phyloP scores from a whole-genome alignment of 2,888 invertebrate species.

The Callyntrura guangdongensis region DNA sequence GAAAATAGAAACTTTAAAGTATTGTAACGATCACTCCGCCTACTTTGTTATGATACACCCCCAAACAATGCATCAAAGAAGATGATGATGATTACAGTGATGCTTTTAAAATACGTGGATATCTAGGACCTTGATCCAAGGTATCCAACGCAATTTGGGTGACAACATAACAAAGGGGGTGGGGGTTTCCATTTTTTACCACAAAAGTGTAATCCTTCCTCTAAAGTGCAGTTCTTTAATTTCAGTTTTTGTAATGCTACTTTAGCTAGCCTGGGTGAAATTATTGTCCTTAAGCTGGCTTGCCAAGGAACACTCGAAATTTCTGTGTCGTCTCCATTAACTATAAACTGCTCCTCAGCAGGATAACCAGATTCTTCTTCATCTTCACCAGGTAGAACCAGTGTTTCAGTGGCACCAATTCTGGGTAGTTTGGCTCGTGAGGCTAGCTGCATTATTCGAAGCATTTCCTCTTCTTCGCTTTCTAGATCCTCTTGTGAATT shows the following conservation, averaged over 20 bases:
- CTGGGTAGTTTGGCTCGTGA: background rate
- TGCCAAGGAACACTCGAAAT: slow-evolving; percentile 78
- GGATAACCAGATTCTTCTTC: background rate
- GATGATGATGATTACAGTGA: too few relatives aligned
- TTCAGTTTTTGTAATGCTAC: background rate
- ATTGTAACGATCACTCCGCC: too few relatives aligned
- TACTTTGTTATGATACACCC: too few relatives aligned
- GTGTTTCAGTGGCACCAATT: background rate
- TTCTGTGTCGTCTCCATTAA: slow-evolving; percentile 73
- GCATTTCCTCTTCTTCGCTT: slow-evolving; percentile 15
- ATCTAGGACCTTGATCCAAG: too few relatives aligned
- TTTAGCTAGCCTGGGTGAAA: slow-evolving; percentile 6
- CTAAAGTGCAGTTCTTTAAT: slow-evolving; percentile 51
- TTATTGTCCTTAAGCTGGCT: slow-evolving; percentile 63
- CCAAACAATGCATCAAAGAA: too few relatives aligned
- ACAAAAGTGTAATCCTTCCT: slow-evolving; percentile 75
- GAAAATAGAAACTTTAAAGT: too few relatives aligned
- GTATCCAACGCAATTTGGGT: too few relatives aligned
- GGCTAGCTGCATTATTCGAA: background rate
- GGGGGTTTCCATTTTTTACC: too few relatives aligned
- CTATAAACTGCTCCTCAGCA: slow-evolving; percentile 58
- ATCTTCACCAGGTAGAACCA: slow-evolving; percentile 6
- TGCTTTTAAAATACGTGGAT: too few relatives aligned
- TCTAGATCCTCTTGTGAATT: too few relatives aligned
- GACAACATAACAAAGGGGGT: too few relatives aligned